A percentile compares a stretch with the other conserved stretches of the same genome.
Conservation (phyloP, 2,888 invertebrate species). For the Bhutanitis thaidina region DNA sequence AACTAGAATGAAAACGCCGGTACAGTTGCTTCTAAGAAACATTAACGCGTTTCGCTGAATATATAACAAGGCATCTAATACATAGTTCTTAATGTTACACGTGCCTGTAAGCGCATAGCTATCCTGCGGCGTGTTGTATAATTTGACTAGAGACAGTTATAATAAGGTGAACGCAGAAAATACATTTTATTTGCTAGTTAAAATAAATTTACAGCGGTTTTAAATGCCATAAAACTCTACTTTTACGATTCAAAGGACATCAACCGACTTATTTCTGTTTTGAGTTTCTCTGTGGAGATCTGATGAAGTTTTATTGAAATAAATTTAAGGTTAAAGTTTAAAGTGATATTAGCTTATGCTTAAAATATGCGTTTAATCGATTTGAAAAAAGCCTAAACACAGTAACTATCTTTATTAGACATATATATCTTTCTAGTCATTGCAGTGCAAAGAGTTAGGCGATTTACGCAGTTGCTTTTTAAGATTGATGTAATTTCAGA, state of each 20-base stretch:
- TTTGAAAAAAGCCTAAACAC: too few relatives aligned
- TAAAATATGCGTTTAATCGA: too few relatives aligned
- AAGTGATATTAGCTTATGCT: too few relatives aligned
- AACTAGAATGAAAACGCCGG: slow-evolving; percentile 18
- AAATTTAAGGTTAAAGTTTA: too few relatives aligned
- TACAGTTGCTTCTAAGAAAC: slow-evolving; percentile 28
- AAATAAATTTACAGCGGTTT: slow-evolving; percentile 12
- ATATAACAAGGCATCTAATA: slow-evolving; percentile 10
- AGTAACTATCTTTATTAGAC: too few relatives aligned
- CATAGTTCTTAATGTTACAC: neutral
- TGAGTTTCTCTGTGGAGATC: neutral
- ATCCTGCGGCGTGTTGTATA: neutral
- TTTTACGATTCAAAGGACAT: slow-evolving; percentile 13
- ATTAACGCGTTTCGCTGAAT: slow-evolving; percentile 19
- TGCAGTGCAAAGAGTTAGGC: too few relatives aligned
- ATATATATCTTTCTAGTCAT: too few relatives aligned
- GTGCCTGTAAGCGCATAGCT: slow-evolving; percentile 7
- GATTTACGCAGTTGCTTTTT: too few relatives aligned
- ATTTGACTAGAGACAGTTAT: slow-evolving; percentile 9
- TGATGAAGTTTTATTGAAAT: too few relatives aligned
- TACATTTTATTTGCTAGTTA: slow-evolving; percentile 14
- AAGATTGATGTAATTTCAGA: too few relatives aligned
- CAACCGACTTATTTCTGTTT: slow-evolving; percentile 1
- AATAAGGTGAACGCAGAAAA: slow-evolving; percentile 8
- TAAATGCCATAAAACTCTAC: slow-evolving; percentile 12